Evolutionary conservation across 1,140 invertebrate genomes (phyloP), one percentile per base, ranked within the genome.

Genomic region (Brevipalpus yothersi): DNA sequence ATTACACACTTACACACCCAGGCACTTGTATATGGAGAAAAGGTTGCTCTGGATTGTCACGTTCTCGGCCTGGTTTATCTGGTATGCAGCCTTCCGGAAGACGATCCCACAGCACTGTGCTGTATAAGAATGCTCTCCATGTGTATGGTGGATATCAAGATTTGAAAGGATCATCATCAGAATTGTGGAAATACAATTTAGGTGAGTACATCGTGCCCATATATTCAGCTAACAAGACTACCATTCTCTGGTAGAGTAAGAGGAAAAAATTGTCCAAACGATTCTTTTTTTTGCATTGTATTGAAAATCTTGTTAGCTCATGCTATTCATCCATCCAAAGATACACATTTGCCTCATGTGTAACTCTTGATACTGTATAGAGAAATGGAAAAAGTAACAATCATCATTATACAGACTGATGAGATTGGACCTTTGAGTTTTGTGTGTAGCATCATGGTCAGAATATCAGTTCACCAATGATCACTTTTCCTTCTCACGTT

Each of bases 141-240:
- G 77, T 91, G 55, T 91, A 87, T 70, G 88, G 87, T 2, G 88
- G 88, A 13, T 91, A 89, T 72, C 80, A 85, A 68, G 87, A 91
- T 69, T 71, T 90, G 58, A 76, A 81, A 61, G 87, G 87, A 13
- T 88, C 86, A 39, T 82, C 79, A 13, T 78, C 80, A 23, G 86
- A 92, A 69, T 71, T 91, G 0, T 92, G 88, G 88, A 80, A 79
- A 12, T 91, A 84, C 69, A 80, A 87, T 74, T 84, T 88, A 63
- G 82, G 86, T 89, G 74, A 77, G 72, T 70, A 55, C 21, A 41
- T 45, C 58, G 15, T 53, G 11, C 53, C 8, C 7, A 8, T 41
- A 19, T 54, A 53, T 55, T 5, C n/a, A 12, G 4, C 58, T 17
- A n/a, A 19, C 21, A 15, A 49, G 45, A n/a, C 7, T 49, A 2